Conservation (phyloP, 2,113 vertebrate genomes). For the Psilopogon haemacephalus region DNA sequence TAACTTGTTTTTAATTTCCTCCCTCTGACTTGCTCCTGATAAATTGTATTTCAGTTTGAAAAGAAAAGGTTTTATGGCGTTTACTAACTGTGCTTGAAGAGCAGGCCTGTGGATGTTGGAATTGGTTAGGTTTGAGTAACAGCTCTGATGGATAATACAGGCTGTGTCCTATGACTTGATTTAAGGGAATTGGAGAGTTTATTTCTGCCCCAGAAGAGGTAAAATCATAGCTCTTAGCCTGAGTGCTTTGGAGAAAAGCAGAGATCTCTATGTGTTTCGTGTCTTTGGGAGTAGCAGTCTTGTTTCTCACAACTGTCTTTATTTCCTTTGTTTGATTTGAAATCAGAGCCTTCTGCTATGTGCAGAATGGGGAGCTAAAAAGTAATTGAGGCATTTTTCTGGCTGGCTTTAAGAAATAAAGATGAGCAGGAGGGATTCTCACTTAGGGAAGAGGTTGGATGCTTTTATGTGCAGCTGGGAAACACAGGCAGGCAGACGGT, state of each 20-base stretch:
- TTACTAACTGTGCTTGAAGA: not conserved
- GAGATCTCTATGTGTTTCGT: not conserved
- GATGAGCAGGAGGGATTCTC: not conserved
- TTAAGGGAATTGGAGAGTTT: not conserved
- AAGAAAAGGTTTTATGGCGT: not conserved
- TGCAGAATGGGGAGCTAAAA: not conserved
- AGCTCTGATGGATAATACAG: not conserved
- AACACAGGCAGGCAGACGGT: not conserved
- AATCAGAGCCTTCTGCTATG: not conserved
- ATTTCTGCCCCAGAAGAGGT: not conserved
- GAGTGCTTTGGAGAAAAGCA: not conserved
- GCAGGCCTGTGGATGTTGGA: not conserved
- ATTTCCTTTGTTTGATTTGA: conserved; percentile 21
- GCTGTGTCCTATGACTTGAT: not conserved
- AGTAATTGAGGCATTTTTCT: not conserved
- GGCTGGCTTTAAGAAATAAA: conserved; percentile 16
- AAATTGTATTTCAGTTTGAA: not conserved
- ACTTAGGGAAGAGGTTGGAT: not conserved
- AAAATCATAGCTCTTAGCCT: not conserved
- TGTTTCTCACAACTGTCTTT: not conserved
- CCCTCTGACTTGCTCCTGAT: not conserved
- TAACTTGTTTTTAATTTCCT: not conserved
- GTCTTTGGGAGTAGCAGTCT: not conserved
- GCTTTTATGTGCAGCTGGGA: not conserved
- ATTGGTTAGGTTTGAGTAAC: not conserved